Evolutionary conservation across 2,113 vertebrate genomes (phyloP).

Genomic region (Dromiciops gliroides): DNA sequence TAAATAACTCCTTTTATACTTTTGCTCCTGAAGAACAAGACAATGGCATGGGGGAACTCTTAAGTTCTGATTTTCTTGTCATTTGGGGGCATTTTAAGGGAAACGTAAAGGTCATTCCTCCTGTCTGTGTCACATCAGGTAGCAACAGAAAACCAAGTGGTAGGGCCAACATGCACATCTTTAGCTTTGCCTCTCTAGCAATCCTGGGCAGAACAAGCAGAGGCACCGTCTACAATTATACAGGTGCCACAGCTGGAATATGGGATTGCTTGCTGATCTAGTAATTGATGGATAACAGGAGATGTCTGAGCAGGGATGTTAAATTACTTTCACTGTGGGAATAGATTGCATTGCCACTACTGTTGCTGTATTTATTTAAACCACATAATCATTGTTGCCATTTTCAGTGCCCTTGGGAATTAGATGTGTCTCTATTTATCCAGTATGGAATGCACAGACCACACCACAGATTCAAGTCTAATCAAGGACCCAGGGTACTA

Average conservation of each 20-base stretch:
- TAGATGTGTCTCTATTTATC: slow-evolving; percentile 36
- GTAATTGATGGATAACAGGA: slow-evolving; percentile 77
- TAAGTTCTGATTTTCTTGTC: neutral
- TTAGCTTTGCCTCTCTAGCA: neutral
- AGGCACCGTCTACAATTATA: slow-evolving; percentile 58
- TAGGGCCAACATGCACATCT: neutral
- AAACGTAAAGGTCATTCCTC: slow-evolving; percentile 18
- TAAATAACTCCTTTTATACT: neutral
- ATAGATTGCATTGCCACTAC: slow-evolving; percentile 66
- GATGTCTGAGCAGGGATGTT: slow-evolving; percentile 64
- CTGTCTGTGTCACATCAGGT: neutral
- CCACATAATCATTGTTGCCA: slow-evolving; percentile 62
- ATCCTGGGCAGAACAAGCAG: slow-evolving; percentile 39
- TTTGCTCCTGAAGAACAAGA: neutral
- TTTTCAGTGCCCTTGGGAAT: slow-evolving; percentile 65
- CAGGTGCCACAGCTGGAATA: slow-evolving; percentile 44
- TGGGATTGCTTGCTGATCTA: slow-evolving; percentile 69
- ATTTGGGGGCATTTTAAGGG: neutral
- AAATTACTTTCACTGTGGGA: slow-evolving; percentile 76
- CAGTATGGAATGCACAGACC: slow-evolving; percentile 33
- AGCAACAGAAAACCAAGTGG: neutral
- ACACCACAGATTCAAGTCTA: neutral
- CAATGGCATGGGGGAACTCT: no score
- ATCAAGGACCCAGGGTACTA: neutral
- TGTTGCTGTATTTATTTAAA: slow-evolving; percentile 76